A percentile compares a stretch with the other conserved stretches of the same genome.
phyloP scores from a whole-genome alignment of 2,888 invertebrate species.

The Yponomeuta plumbellus region DNA sequence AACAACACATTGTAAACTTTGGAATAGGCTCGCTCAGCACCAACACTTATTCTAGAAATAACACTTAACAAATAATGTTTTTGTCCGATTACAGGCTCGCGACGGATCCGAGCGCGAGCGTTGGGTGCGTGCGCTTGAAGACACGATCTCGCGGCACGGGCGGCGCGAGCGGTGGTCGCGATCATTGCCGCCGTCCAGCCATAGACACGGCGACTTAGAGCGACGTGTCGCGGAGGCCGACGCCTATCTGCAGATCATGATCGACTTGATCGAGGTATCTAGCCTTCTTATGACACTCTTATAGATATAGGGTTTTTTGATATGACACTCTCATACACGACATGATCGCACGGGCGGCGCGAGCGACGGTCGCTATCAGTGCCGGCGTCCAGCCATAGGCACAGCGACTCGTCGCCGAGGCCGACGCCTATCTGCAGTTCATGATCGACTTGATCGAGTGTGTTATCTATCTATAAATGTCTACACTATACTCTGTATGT shows the following conservation, averaged over 20 bases:
- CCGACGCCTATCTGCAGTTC: conserved; percentile 96
- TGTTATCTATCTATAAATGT: too few species aligned
- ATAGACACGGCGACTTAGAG: conserved; percentile 82
- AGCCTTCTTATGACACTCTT: too few species aligned
- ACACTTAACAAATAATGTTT: neutral
- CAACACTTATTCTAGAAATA: too few species aligned
- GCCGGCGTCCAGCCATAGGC: conserved; percentile 55
- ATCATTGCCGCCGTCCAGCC: conserved; percentile 53
- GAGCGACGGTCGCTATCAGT: conserved; percentile 66
- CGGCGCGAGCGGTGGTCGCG: conserved; percentile 67
- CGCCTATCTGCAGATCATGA: conserved; percentile 95
- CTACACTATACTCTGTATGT: too few species aligned
- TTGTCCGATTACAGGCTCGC: conserved; percentile 85
- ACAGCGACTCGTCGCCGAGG: conserved; percentile 92
- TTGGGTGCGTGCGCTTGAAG: conserved; percentile 97
- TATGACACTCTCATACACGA: conserved; percentile 67
- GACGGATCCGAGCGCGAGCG: conserved; percentile 96
- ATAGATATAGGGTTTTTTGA: too few species aligned
- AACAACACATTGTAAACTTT: too few species aligned
- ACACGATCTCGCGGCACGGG: conserved; percentile 91
- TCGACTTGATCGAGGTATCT: conserved; percentile 89
- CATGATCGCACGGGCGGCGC: conserved; percentile 85
- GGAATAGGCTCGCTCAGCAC: too few species aligned
- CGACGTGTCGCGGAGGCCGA: conserved; percentile 96
- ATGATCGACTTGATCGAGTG: conserved; percentile 93